Base-by-base conservation (phyloP, 2,797 vertebrate genomes). In the Urophycis tenuis region DNA sequence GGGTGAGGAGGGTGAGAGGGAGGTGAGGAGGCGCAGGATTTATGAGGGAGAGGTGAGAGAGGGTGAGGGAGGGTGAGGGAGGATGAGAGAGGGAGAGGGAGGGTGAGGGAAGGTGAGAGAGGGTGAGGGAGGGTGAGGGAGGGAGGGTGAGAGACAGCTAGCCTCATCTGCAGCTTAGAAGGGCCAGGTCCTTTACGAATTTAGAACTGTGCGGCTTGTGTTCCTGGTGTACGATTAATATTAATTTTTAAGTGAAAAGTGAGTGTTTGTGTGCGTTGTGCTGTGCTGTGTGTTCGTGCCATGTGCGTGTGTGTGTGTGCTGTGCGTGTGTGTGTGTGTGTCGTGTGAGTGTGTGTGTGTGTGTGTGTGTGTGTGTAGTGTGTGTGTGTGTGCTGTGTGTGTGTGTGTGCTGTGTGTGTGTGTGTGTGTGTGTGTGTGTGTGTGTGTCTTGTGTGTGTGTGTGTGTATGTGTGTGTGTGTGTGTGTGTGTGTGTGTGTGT, bases 391-490 rank as follows among this genome's bases (percentile, higher is more conserved):
- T 76, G 39, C n/a, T 73, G 41, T 72, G 33, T 75, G n/a, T 81
- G 17, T 36, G 45, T 69, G 12, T 78, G 22, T 77, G 34, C n/a
- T 49, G 25, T 34, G 22, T 22, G 35, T 76, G 22, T 70, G 29
- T 70, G 67, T 71, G 12, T 29, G 64, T 25, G 41, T 39, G 72
- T 75, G 60, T 78, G 30, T 75, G 69, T 72, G 53, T 53, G 80
- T 74, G 73, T 78, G 45, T 77, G 71, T 49, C n/a, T n/a, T 78
- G 30, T 75, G 69, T 72, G 53, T 53, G 80, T 74, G 73, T 78
- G 45, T 77, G 71, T 49, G 19, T 67, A 22, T 29, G 39, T 32
- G 12, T 71, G 41, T 74, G 75, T 72, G 17, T 41, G 29, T 69
- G 74, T 71, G 71, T 73, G 53, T 14, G 49, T 22, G 17, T 22